Percentiles rank a stretch among this genome's conserved stretches.
Evolutionary conservation across 2,888 invertebrate genomes (phyloP).

Genomic region (Atrina japonica): DNA sequence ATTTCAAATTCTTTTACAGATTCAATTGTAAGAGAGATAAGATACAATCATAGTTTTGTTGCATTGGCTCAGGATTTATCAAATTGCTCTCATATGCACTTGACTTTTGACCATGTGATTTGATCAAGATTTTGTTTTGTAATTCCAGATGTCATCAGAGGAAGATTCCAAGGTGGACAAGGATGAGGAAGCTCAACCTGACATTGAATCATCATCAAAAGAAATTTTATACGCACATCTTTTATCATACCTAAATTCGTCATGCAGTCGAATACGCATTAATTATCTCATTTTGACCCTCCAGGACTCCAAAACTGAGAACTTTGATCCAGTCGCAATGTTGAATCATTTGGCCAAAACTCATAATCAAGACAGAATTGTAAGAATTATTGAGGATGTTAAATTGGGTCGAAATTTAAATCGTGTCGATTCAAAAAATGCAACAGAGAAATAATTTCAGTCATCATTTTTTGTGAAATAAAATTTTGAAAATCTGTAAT

Average conservation of each 20-base stretch:
- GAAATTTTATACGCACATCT: neutral
- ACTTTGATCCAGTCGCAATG: slow-evolving; percentile 38
- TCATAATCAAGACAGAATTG: slow-evolving; percentile 51
- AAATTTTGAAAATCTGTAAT: no score
- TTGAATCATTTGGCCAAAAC: slow-evolving; percentile 45
- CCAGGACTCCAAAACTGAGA: slow-evolving; percentile 41
- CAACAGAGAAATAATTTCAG: neutral
- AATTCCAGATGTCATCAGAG: no score
- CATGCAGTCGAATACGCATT: slow-evolving; percentile 56
- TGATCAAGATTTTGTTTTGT: no score
- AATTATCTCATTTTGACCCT: slow-evolving; percentile 53
- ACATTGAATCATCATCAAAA: neutral
- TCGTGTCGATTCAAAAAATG: slow-evolving; percentile 40
- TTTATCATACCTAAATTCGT: slow-evolving; percentile 56
- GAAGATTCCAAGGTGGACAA: no score
- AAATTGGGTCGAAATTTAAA: slow-evolving; percentile 45
- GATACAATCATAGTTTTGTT: no score
- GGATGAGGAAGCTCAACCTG: neutral
- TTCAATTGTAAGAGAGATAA: no score
- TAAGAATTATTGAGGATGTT: slow-evolving; percentile 54
- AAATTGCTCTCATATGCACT: no score
- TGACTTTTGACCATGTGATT: no score
- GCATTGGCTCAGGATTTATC: no score
- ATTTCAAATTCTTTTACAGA: no score
- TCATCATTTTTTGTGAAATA: no score